These are phyloP conservation scores for Chaetura pelagica DNA, from an alignment of 2,113 vertebrate species.

Conservation along the genomic window DNA sequence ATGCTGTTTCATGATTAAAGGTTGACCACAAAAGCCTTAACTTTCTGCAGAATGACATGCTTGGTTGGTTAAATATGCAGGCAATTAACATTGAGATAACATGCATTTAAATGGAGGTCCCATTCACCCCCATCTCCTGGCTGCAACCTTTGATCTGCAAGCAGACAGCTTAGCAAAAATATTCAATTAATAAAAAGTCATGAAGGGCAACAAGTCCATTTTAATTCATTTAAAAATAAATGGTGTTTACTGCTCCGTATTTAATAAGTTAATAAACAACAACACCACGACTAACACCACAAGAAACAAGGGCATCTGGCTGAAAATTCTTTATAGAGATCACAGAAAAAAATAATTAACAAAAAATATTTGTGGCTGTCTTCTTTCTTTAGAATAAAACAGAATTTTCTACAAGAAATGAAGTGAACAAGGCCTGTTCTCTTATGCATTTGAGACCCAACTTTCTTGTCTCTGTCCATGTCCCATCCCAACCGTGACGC, in stretches of 20 bases:
- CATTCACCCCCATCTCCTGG: conserved; percentile 14
- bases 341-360: background rate
- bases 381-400: background rate
- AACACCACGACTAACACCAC: background rate
- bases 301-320: background rate
- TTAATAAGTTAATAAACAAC: conserved; percentile 49
- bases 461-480: background rate
- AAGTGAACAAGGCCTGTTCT: background rate
- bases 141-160: conserved; percentile 23
- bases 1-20: conserved; percentile 43
- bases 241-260: conserved; percentile 26
- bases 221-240: conserved; percentile 53
- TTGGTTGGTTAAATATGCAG: conserved; percentile 44
- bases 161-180: conserved; percentile 25
- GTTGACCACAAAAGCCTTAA: conserved; percentile 30
- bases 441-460: background rate
- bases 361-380: background rate
- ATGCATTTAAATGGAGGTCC: conserved; percentile 29
- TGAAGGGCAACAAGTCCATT: conserved; percentile 32
- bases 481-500: background rate
- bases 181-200: conserved; percentile 51
- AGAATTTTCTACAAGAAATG: background rate
- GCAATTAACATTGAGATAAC: conserved; percentile 55
- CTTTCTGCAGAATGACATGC: conserved; percentile 2
- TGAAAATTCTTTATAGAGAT: background rate